These are phyloP conservation scores for Cliona cf. orientalis DNA, from an alignment of 37 sponge, comb jelly and placozoan genomes.

Conservation along the genomic window DNA sequence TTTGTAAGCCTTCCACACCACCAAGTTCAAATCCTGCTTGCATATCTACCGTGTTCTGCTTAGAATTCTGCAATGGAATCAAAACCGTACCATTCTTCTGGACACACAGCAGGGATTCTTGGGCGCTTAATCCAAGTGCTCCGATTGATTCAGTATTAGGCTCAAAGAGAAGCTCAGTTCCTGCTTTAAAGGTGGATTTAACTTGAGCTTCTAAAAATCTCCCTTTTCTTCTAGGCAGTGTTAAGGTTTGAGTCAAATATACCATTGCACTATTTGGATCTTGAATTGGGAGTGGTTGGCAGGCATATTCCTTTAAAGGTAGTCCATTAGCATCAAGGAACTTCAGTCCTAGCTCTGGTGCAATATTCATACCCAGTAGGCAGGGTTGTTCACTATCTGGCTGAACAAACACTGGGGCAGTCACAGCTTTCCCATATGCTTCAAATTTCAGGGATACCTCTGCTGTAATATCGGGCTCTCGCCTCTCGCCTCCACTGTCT, in stretches of 20 bases:
- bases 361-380: constrained; percentile 40
- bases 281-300: too few relatives aligned
- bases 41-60: background rate
- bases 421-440: background rate
- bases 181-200: background rate
- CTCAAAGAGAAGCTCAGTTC: constrained; percentile 12
- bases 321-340: background rate
- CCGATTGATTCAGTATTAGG: background rate
- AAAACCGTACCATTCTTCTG: background rate
- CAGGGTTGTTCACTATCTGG: constrained; percentile 46
- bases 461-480: constrained; percentile 9
- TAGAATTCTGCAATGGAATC: constrained; percentile 7
- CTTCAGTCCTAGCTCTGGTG: constrained; percentile 7
- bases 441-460: constrained; percentile 6
- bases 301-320: background rate
- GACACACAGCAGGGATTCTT: background rate
- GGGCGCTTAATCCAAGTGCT: background rate
- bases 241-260: background rate
- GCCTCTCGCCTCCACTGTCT: constrained; percentile 4
- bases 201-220: background rate
- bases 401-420: constrained; percentile 31
- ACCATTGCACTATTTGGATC: background rate
- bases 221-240: background rate
- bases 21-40: background rate
- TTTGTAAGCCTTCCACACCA: too few relatives aligned